Evolutionary conservation across 1,140 invertebrate species (phyloP).

Genomic region (Drosophila seguyi): DNA sequence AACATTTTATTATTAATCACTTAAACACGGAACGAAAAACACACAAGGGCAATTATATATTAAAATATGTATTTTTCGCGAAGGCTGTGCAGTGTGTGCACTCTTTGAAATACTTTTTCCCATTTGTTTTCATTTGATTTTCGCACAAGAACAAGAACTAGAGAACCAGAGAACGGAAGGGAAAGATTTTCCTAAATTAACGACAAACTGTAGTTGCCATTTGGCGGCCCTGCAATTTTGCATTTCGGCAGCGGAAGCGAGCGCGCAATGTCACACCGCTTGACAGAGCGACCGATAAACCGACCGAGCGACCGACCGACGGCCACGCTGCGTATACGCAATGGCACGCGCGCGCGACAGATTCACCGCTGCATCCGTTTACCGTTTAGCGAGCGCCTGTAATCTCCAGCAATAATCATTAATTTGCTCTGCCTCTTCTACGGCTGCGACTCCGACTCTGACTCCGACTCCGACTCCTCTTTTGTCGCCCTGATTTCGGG

Average conservation of each 20-base stretch:
- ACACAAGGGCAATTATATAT: slow-evolving; percentile 55
- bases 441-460: slow-evolving; percentile 3
- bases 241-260: slow-evolving; percentile 46
- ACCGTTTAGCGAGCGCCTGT: slow-evolving; percentile 53
- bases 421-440: slow-evolving; percentile 28
- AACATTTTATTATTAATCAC: slow-evolving; percentile 62
- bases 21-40: slow-evolving; percentile 37
- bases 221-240: slow-evolving; percentile 34
- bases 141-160: slow-evolving; percentile 26
- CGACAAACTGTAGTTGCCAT: slow-evolving; percentile 33
- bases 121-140: slow-evolving; percentile 28
- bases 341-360: slow-evolving; percentile 62
- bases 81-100: slow-evolving; percentile 42
- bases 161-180: slow-evolving; percentile 4
- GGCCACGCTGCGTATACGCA: slow-evolving; percentile 76
- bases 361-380: slow-evolving; percentile 53
- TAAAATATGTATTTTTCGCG: slow-evolving; percentile 39
- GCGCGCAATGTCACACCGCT: slow-evolving; percentile 32
- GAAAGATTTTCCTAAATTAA: slow-evolving; percentile 40
- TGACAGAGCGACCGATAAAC: not conserved
- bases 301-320: slow-evolving; percentile 14
- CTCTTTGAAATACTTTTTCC: slow-evolving; percentile 16
- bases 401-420: slow-evolving; percentile 68
- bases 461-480: slow-evolving; percentile 1
- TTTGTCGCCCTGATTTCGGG: not conserved